phyloP scores from a whole-genome alignment of 2,113 vertebrate species.

The Enhydra lutris region DNA sequence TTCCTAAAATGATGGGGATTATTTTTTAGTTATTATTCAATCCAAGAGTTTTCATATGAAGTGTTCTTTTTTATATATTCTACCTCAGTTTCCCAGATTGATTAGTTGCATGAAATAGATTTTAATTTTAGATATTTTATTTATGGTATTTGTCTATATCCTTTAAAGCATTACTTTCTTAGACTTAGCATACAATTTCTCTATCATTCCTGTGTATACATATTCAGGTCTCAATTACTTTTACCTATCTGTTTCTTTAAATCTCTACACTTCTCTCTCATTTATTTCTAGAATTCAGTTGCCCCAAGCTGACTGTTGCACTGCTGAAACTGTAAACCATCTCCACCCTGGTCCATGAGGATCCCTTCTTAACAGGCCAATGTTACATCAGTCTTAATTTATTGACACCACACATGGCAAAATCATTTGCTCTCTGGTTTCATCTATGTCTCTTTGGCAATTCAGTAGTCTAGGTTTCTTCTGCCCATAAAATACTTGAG shows the following conservation, averaged over 20 bases:
- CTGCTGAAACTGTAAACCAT: neutral
- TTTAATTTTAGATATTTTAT: constrained; percentile 14
- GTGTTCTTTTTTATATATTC: neutral
- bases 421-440: constrained; percentile 66
- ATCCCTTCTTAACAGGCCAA: constrained; percentile 17
- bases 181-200: neutral
- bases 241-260: neutral
- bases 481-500: constrained; percentile 62
- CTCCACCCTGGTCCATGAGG: neutral
- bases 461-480: constrained; percentile 33
- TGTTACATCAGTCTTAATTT: constrained; percentile 67
- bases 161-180: neutral
- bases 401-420: constrained; percentile 61
- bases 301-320: neutral
- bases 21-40: neutral
- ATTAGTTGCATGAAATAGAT: neutral
- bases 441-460: constrained; percentile 60
- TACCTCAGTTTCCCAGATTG: neutral
- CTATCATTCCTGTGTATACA: neutral
- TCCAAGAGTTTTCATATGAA: neutral
- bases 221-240: neutral
- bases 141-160: neutral
- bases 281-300: constrained; percentile 32
- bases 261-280: neutral
- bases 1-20: neutral